Evolutionary conservation across 2,888 invertebrate genomes (phyloP).

Genomic region (Lepidocyrtoides sp.): DNA sequence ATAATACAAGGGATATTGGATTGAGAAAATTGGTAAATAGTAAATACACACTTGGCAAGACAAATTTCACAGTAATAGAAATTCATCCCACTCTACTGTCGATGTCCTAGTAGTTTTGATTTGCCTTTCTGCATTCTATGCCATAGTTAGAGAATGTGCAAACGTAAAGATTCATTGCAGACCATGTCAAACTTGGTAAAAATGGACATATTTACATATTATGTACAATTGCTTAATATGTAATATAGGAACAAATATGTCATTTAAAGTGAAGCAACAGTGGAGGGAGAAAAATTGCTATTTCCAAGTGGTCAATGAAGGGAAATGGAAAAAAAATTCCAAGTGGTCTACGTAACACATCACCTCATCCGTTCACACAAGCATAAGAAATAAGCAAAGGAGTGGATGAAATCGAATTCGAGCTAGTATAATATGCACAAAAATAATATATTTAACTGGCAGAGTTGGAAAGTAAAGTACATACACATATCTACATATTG

Average conservation of each 20-base stretch:
- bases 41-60: conserved; percentile 58
- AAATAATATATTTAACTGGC: too few species aligned
- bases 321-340: conserved; percentile 72
- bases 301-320: conserved; percentile 82
- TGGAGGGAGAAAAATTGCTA: conserved; percentile 78
- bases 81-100: conserved; percentile 45
- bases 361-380: conserved; percentile 49
- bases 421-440: background rate
- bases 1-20: conserved; percentile 65
- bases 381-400: conserved; percentile 48
- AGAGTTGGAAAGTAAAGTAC: too few species aligned
- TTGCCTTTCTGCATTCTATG: conserved; percentile 63
- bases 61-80: conserved; percentile 59
- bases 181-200: too few species aligned
- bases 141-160: too few species aligned
- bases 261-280: conserved; percentile 48
- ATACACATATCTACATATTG: background rate
- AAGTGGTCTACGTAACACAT: conserved; percentile 63
- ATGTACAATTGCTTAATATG: background rate
- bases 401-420: conserved; percentile 31
- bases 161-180: too few species aligned
- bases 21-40: conserved; percentile 50
- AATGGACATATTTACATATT: conserved; percentile 26
- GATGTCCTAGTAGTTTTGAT: conserved; percentile 47
- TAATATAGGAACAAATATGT: conserved; percentile 11